Evolutionary conservation across 2,888 invertebrate species (phyloP), one percentile per base, ranked within the genome.

Genomic region (Cantharis flavilabris): DNA sequence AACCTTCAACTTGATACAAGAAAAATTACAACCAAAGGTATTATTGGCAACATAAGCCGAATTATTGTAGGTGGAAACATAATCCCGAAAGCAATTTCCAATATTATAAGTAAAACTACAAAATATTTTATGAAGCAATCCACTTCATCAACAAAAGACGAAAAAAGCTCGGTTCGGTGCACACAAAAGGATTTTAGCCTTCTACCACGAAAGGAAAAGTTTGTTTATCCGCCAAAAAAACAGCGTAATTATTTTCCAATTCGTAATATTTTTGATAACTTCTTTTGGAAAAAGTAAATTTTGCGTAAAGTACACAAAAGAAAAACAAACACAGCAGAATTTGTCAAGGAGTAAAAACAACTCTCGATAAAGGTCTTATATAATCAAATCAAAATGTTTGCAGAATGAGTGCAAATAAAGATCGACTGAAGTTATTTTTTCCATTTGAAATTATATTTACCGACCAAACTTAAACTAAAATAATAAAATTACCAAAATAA

Each of bases 291-390:
- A 49, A 49, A 49, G 49, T n/a, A 49, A 49, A 49, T 49, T 49
- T 49, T 49, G 49, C 49, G 49, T 49, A 49, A 49, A 49, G 13
- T 49, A 49, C 49, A 49, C 49, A 49, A 49, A 49, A 49, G n/a
- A n/a, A 49, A 49, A 49, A 49, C 49, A 49, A 49, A 49, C 49
- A 49, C n/a, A 49, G n/a, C 49, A 49, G 49, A 49, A 49, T 49
- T 49, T 49, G 49, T 49, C 49, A 49, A n/a, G 49, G 49, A 49
- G 49, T 49, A 49, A 49, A 49, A 49, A 49, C 49, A 49, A 49
- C 49, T 49, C 23, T 73, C 70, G 69, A 73, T 76, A 73, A 72
- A 71, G 30, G 62, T 76, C 73, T 76, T 70, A 30, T 67, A 71
- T 76, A 76, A 76, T 76, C 73, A 30, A 62, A 30, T 70, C 62